Evolutionary conservation across 2,113 vertebrate genomes (phyloP).

Genomic region (Limanda limanda): DNA sequence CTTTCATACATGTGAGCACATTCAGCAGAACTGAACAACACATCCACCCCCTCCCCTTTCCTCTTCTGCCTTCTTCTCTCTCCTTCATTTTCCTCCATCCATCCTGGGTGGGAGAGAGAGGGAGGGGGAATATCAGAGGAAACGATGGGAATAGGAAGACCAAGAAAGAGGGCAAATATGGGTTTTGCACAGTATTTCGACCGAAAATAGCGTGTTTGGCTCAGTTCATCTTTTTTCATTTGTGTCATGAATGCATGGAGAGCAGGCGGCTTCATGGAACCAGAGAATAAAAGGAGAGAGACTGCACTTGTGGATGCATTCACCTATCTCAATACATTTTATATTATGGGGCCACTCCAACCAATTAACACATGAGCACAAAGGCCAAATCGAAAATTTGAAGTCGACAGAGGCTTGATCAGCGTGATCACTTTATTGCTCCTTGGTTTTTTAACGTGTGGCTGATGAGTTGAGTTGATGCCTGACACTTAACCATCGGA

Average conservation of each 20-base stretch:
- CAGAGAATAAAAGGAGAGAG: conserved; percentile 1
- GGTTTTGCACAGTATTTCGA: conserved; percentile 10
- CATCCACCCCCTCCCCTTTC: conserved; percentile 61
- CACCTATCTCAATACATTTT: neutral
- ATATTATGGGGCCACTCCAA: neutral
- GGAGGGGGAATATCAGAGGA: conserved; percentile 38
- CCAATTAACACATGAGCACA: neutral
- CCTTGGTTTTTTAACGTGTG: too few species aligned
- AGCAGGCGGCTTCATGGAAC: conserved; percentile 11
- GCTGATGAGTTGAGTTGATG: too few species aligned
- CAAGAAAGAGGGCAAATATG: conserved; percentile 11
- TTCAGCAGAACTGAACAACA: conserved; percentile 74
- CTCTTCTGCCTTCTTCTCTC: conserved; percentile 54
- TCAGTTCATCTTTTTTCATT: conserved; percentile 6
- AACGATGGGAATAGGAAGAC: conserved; percentile 34
- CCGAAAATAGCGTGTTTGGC: neutral
- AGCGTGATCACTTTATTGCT: too few species aligned
- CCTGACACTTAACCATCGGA: too few species aligned
- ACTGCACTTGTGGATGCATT: neutral
- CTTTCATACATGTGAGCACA: conserved; percentile 78
- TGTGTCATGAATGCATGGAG: conserved; percentile 10
- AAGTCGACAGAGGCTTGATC: too few species aligned
- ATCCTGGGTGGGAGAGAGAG: conserved; percentile 47
- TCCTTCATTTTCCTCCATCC: conserved; percentile 47
- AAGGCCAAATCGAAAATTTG: too few species aligned